These are phyloP conservation scores for Polydrusus pterygomalis DNA, from an alignment of 2,888 invertebrate genomes.

Conservation along the genomic window DNA sequence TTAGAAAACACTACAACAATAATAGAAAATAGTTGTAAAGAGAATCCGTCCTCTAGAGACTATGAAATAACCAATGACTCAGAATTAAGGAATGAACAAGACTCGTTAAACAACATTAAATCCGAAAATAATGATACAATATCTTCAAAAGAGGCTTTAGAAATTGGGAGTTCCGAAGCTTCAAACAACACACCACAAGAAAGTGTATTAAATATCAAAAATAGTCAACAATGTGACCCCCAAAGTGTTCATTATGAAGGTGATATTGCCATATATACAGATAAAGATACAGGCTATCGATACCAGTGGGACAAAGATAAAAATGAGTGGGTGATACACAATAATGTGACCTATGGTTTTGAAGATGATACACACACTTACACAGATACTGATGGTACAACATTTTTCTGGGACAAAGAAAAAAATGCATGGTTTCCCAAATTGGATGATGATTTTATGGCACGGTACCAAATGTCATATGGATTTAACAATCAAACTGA, in stretches of 20 bases:
- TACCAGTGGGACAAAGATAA: conserved; percentile 79
- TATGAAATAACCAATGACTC: not conserved
- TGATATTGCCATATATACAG: conserved; percentile 83
- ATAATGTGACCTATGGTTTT: conserved; percentile 76
- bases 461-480: conserved; percentile 96
- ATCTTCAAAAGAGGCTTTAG: not conserved
- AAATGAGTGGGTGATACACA: conserved; percentile 75
- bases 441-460: conserved; percentile 97
- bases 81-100: not conserved
- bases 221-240: conserved; percentile 60
- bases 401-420: conserved; percentile 92
- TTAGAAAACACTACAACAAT: not conserved
- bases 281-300: conserved; percentile 80
- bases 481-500: conserved; percentile 83
- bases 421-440: conserved; percentile 98
- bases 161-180: not conserved
- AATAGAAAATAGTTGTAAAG: not conserved
- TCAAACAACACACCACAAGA: not conserved
- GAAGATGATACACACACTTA: conserved; percentile 87
- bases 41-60: not conserved
- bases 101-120: not conserved
- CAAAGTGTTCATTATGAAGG: conserved; percentile 82
- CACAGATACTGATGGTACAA: conserved; percentile 90
- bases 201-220: not conserved
- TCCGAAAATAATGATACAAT: not conserved